Conservation (phyloP, 2,888 invertebrate species). For the Morpho deidamia region DNA sequence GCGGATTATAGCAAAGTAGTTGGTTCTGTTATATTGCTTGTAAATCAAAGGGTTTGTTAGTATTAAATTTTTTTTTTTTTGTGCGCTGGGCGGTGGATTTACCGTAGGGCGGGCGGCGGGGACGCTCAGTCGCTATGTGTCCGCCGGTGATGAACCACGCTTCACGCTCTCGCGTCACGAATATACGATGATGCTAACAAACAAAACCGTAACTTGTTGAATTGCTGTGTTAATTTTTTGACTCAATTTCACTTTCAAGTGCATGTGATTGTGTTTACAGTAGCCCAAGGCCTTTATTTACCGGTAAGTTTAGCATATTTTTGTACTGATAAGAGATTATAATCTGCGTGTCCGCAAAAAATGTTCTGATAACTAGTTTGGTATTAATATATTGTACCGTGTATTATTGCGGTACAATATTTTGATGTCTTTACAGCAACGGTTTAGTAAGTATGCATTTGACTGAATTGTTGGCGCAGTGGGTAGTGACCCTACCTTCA, state of each 20-base stretch:
- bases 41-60: too few species aligned
- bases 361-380: too few species aligned
- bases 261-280: slow-evolving; percentile 11
- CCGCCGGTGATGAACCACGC: slow-evolving; percentile 42
- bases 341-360: slow-evolving; percentile 9
- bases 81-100: slow-evolving; percentile 51
- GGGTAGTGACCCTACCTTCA: too few species aligned
- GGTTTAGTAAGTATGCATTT: too few species aligned
- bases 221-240: slow-evolving; percentile 13
- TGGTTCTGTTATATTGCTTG: too few species aligned
- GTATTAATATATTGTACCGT: too few species aligned
- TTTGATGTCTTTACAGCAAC: too few species aligned
- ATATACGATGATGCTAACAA: slow-evolving; percentile 8
- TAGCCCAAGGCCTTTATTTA: slow-evolving; percentile 4
- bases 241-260: slow-evolving; percentile 4
- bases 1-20: too few species aligned
- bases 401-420: too few species aligned
- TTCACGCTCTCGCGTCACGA: slow-evolving; percentile 2
- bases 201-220: slow-evolving; percentile 4
- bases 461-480: too few species aligned
- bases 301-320: slow-evolving; percentile 10
- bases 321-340: slow-evolving; percentile 6
- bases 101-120: slow-evolving; percentile 62
- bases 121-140: slow-evolving; percentile 54
- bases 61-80: too few species aligned